A percentile compares a stretch with the other conserved stretches of the same genome.
These are phyloP conservation scores for Anticlea derivata DNA, from an alignment of 2,888 invertebrate species.

Conservation along the genomic window DNA sequence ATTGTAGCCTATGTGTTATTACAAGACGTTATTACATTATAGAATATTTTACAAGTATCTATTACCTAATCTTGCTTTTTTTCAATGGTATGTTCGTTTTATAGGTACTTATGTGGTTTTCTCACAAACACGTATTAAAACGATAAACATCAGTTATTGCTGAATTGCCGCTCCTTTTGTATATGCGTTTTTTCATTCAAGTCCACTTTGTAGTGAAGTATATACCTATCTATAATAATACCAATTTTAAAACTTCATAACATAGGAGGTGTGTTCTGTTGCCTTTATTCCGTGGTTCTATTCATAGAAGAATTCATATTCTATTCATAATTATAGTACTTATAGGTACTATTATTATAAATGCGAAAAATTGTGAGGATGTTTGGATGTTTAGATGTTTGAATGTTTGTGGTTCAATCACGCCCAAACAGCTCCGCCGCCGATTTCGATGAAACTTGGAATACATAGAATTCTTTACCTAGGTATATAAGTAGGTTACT, in stretches of 20 bases:
- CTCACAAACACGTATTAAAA: conserved; percentile 20
- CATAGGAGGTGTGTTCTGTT: background rate
- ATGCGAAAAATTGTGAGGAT: no score
- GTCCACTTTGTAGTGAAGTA: background rate
- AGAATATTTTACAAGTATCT: background rate
- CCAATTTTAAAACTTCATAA: conserved; percentile 5
- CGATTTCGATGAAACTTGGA: no score
- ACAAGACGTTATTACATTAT: conserved; percentile 1
- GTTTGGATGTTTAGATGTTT: no score
- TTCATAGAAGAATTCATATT: conserved; percentile 1
- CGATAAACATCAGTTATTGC: conserved; percentile 15
- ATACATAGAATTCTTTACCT: no score
- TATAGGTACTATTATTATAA: no score
- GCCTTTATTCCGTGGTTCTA: background rate
- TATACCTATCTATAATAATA: conserved; percentile 5
- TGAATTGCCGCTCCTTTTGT: conserved; percentile 7
- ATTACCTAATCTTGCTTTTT: background rate
- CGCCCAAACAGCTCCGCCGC: no score
- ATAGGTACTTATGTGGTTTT: conserved; percentile 11
- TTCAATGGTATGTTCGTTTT: background rate
- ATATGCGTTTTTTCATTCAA: conserved; percentile 6
- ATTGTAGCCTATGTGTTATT: no score
- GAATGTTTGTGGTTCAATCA: no score
- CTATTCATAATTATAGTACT: no score
- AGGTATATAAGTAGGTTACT: no score